Base-by-base conservation (phyloP, 92 coral and sea anemone genomes). In the Ricordea florida region DNA sequence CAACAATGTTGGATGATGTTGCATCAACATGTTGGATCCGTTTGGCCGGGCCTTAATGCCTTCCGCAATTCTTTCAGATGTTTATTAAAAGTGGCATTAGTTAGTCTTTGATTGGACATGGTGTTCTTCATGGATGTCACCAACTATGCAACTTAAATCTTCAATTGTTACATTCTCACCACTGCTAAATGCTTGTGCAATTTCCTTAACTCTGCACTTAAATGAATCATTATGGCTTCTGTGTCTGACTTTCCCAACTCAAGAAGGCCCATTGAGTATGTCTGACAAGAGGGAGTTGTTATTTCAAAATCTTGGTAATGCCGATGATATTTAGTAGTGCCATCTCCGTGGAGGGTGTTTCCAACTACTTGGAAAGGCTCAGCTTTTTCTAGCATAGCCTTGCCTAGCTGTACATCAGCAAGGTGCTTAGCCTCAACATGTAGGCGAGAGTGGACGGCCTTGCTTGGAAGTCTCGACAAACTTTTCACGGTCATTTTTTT, bases 291-390 rank as follows among this genome's bases (percentile, higher is more conserved):
- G 69, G 70, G 70, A 33, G 61, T 59, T 27, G 80, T 74, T 15
- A 74, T 60, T 60, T 74, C 79, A 27, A 74, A 74, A 43, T 74
- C 80, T 8, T 74, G 70, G 38, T 60, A 60, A 35, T 74, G 80
- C 13, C 62, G 51, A 74, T 74, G 80, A 32, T 59, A 74, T 59
- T 59, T 74, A 5, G 59, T 74, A 41, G 70, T 59, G 29, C 80
- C 61, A 46, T 74, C 80, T 59, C 70, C 51, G n/a, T 74, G 70
- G 42, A 74, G 57, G 63, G 80, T 74, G 80, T 74, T 60, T 20
- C 80, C 70, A 35, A 59, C 28, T 57, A 74, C 41, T 33, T 50
- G 33, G 55, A 61, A 42, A 40, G 80, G 80, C 45, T 74, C 70
- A 30, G 70, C 70, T 24, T 59, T 36, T 42, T 44, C 61, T 46